phyloP scores from a whole-genome alignment of 2,797 vertebrate species.

The Lophius americanus region DNA sequence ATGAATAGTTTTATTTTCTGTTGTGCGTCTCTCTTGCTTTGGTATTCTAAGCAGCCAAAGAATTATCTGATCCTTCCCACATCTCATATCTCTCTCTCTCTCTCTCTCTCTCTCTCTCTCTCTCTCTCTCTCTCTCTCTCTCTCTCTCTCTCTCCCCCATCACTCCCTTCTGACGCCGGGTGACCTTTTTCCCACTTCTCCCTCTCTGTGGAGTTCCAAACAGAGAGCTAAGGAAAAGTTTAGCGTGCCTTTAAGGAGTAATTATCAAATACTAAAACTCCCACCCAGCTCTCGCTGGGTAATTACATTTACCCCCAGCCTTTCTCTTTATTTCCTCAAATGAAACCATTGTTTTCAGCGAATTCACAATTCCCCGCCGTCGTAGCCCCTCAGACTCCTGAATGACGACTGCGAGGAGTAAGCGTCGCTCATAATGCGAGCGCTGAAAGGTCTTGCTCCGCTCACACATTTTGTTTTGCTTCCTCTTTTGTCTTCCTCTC shows the following conservation, averaged over 20 bases:
- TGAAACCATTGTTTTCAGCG: slow-evolving; percentile 73
- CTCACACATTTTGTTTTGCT: slow-evolving; percentile 39
- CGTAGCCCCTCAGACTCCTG: slow-evolving; percentile 51
- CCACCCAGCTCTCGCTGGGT: slow-evolving; percentile 70
- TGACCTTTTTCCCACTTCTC: slow-evolving; percentile 56
- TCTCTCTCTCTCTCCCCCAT: too few relatives aligned
- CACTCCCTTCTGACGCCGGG: slow-evolving; percentile 32
- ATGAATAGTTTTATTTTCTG: slow-evolving; percentile 55
- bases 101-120: too few relatives aligned
- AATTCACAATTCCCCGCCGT: slow-evolving; percentile 59
- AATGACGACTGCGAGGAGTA: slow-evolving; percentile 62
- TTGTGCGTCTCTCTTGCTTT: slow-evolving; percentile 25
- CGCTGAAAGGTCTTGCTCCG: slow-evolving; percentile 47
- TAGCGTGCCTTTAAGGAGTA: slow-evolving; percentile 76
- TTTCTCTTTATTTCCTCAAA: slow-evolving; percentile 47
- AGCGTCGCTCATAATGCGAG: slow-evolving; percentile 53
- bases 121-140: too few relatives aligned
- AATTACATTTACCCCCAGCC: slow-evolving; percentile 71
- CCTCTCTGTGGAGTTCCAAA: slow-evolving; percentile 62
- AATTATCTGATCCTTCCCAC: slow-evolving; percentile 54
- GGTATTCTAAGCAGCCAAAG: slow-evolving; percentile 39
- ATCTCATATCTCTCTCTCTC: slow-evolving; percentile 28
- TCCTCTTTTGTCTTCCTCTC: slow-evolving; percentile 24
- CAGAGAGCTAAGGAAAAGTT: slow-evolving; percentile 75
- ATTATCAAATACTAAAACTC: slow-evolving; percentile 77